phyloP scores from a whole-genome alignment of 2,113 vertebrate species.

The Chaetodon auriga region DNA sequence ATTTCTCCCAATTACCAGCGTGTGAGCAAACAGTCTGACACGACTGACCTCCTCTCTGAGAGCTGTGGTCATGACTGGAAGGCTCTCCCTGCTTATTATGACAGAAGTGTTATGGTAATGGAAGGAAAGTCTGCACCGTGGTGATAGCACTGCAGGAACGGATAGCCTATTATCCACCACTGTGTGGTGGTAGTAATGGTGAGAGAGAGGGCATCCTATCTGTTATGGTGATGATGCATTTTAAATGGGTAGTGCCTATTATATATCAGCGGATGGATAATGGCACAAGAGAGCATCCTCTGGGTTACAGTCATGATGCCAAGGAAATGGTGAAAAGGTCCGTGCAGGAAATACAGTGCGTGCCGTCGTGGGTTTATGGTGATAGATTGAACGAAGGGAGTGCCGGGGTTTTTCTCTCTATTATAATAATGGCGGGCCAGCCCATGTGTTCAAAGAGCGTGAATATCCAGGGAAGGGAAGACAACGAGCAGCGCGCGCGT shows the following conservation, averaged over 20 bases:
- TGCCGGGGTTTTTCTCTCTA: constrained; percentile 15
- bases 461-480: constrained; percentile 55
- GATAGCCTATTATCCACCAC: constrained; percentile 72
- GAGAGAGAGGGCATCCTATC: constrained; percentile 63
- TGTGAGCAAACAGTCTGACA: constrained; percentile 67
- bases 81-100: constrained; percentile 72
- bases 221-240: constrained; percentile 71
- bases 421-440: constrained; percentile 47
- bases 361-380: constrained; percentile 30
- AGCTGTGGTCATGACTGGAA: constrained; percentile 63
- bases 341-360: background rate
- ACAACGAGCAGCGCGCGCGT: constrained; percentile 37
- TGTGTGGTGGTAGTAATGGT: constrained; percentile 64
- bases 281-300: constrained; percentile 46
- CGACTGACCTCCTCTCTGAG: constrained; percentile 66
- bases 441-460: constrained; percentile 57
- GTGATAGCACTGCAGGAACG: constrained; percentile 68
- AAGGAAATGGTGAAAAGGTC: constrained; percentile 21
- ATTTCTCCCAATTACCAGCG: constrained; percentile 71
- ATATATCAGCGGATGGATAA: constrained; percentile 62
- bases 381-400: constrained; percentile 29
- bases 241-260: constrained; percentile 50
- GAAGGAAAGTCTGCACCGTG: constrained; percentile 57
- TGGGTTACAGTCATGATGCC: constrained; percentile 39
- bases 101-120: constrained; percentile 74